Base-by-base conservation (phyloP, 2,113 vertebrate species). In the cattle (Bos taurus) region DNA sequence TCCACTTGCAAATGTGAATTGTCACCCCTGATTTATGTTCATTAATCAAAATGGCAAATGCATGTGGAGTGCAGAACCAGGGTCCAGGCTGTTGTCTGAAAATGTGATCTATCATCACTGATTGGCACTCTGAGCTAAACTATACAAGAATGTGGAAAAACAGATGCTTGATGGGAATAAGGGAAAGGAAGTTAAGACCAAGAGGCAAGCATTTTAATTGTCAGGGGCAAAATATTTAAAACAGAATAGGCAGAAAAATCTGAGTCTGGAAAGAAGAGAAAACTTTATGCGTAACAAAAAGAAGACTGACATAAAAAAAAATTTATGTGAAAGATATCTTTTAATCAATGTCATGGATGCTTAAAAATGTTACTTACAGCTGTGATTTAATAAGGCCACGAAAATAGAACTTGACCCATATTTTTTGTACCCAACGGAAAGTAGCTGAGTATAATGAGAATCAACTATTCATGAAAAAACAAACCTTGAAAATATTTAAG, bases 41-140 rank as follows among this genome's bases (percentile, higher is more conserved):
- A 96, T 98, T 98, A 98, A 98, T 98, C 95, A 98, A 90, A 98
- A 96, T 11, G 88, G 89, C 94, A 98, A 98, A 98, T 40, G 88
- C 87, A 97, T 56, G 94, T 97, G 96, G 95, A 98, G 59, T 77
- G 84, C 57, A 96, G 91, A 98, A 86, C 56, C 97, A 88, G 74
- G 89, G 98, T 98, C 77, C 80, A 97, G 89, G 87, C 91, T 96
- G 60, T 64, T 94, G 84, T 95, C 62, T 96, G 64, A 88, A 97
- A 96, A 93, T 23, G 43, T 94, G 97, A 99, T 98, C 94, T 97
- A 95, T 98, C 98, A 97, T 77, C 92, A 36, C 54, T 96, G 97
- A 98, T 7, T 97, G 96, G 97, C 93, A 97, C 96, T 97, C 60
- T 12, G 43, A 98, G 93, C 98, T 98, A 97, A 98, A 98, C n/a